Evolutionary conservation across 2,113 vertebrate genomes (phyloP).

Genomic region (Tragelaphus scriptus): DNA sequence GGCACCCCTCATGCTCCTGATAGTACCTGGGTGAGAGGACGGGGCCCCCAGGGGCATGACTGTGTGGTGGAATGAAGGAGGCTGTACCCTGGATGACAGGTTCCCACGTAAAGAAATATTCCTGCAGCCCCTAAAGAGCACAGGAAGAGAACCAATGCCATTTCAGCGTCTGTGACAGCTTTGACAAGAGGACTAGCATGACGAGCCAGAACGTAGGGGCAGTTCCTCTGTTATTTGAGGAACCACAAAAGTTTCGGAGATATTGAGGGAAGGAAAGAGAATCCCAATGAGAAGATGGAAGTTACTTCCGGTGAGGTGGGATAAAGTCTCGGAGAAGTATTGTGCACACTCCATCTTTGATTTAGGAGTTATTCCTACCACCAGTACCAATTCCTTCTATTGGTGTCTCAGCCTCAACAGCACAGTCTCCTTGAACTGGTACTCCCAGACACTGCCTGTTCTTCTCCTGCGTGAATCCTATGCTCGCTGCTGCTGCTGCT

Average conservation of each 20-base stretch:
- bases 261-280: background rate
- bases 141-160: background rate
- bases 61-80: background rate
- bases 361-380: background rate
- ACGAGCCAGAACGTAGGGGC: background rate
- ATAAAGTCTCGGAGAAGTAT: background rate
- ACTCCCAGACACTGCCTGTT: background rate
- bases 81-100: background rate
- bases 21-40: background rate
- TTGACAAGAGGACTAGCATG: background rate
- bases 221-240: background rate
- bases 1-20: background rate
- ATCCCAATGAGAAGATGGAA: background rate
- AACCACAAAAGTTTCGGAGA: background rate
- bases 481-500: no score
- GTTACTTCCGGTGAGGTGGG: background rate
- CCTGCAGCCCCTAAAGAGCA: background rate
- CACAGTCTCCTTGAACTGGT: background rate
- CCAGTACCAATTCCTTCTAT: background rate
- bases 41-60: background rate
- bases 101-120: background rate
- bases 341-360: background rate
- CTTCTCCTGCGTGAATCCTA: background rate
- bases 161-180: background rate
- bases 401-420: background rate